These are phyloP conservation scores for Ianthella basta DNA, from an alignment of 37 sponge, comb jelly and placozoan species.

Conservation along the genomic window DNA sequence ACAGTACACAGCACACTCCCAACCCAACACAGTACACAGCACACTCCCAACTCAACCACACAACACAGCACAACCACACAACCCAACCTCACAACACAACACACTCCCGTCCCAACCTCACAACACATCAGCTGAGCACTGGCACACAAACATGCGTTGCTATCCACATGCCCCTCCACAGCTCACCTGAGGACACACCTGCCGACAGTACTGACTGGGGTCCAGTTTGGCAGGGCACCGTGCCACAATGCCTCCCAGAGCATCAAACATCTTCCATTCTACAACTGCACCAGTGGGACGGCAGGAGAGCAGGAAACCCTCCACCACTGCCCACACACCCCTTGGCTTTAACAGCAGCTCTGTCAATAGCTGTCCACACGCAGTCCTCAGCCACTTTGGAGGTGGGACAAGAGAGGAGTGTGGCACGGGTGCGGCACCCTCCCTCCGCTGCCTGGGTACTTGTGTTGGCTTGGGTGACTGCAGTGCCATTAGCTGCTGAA, in stretches of 20 bases:
- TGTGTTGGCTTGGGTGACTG: constrained; percentile 41
- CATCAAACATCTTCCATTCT: constrained; percentile 62
- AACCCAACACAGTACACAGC: not conserved
- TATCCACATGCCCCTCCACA: not conserved
- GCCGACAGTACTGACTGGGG: constrained; percentile 58
- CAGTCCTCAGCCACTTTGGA: constrained; percentile 61
- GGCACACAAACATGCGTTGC: constrained; percentile 10
- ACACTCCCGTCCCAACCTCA: no score
- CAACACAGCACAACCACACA: no score
- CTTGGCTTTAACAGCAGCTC: constrained; percentile 61
- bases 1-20: constrained; percentile 1
- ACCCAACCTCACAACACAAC: no score
- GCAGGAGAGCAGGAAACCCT: constrained; percentile 51
- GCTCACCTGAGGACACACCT: constrained; percentile 77
- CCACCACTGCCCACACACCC: constrained; percentile 63
- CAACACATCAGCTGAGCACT: no score
- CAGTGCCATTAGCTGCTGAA: constrained; percentile 50
- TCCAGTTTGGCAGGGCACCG: constrained; percentile 52
- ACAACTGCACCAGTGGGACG: not conserved
- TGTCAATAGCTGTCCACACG: constrained; percentile 78
- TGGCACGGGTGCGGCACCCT: no score
- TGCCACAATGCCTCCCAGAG: constrained; percentile 62
- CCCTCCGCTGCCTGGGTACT: not conserved
- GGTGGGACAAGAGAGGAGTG: not conserved
- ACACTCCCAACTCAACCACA: not conserved